phyloP scores from a whole-genome alignment of 2,888 invertebrate genomes.

The Ennomos quercinarius region DNA sequence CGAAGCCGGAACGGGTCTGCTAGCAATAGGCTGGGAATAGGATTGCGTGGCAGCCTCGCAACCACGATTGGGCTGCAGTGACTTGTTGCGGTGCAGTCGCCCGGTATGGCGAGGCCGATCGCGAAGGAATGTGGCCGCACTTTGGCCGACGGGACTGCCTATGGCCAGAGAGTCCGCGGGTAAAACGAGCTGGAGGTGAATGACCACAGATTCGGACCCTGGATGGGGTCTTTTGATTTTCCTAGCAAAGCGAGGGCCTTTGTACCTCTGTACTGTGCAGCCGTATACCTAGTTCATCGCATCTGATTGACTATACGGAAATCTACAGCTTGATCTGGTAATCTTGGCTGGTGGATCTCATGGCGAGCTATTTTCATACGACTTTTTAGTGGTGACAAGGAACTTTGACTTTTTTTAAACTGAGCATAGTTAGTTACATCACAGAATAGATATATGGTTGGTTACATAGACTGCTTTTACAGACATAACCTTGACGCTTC shows the following conservation, averaged over 20 bases:
- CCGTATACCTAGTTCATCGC: no score
- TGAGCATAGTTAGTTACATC: background rate
- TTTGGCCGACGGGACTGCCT: constrained; percentile 40
- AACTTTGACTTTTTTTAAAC: background rate
- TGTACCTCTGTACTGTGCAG: no score
- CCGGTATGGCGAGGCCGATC: constrained; percentile 78
- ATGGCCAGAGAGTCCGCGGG: constrained; percentile 43
- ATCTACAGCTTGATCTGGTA: no score
- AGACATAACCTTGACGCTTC: constrained; percentile 39
- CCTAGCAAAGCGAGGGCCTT: no score
- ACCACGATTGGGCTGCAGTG: constrained; percentile 48
- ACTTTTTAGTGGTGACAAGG: no score
- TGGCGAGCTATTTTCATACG: no score
- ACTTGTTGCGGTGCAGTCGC: constrained; percentile 61
- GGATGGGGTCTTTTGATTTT: background rate
- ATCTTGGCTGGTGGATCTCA: no score
- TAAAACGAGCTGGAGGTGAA: constrained; percentile 11
- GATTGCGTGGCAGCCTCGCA: constrained; percentile 8
- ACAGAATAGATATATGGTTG: no score
- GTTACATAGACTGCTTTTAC: background rate
- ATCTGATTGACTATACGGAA: no score
- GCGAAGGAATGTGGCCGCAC: constrained; percentile 72
- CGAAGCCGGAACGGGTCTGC: no score
- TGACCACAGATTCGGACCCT: constrained; percentile 22
- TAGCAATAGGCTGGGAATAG: background rate